A percentile compares a stretch with the other conserved stretches of the same genome.
Conservation (phyloP, 2,888 invertebrate species). For the Clunio marinus region DNA sequence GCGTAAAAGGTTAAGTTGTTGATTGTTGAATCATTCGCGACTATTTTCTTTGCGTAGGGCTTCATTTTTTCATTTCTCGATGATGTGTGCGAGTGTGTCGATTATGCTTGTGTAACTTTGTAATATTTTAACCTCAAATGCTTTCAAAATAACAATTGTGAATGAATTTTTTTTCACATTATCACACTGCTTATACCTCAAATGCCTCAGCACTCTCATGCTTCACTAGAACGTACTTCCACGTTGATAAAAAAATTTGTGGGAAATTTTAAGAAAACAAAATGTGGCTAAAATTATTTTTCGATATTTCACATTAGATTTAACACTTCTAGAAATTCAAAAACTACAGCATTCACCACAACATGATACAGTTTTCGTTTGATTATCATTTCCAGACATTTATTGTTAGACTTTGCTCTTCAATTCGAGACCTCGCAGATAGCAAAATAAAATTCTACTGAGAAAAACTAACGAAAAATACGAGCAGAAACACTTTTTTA, state of each 20-base stretch:
- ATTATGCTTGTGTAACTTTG: not conserved
- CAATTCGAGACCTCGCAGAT: slow-evolving; percentile 9
- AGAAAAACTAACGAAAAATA: slow-evolving; percentile 23
- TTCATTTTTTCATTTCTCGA: slow-evolving; percentile 5
- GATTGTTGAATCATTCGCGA: slow-evolving; percentile 58
- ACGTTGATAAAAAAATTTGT: not conserved
- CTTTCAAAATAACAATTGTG: too few species aligned
- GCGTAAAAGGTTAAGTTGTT: slow-evolving; percentile 33
- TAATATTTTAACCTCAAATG: too few species aligned
- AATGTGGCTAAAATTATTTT: not conserved
- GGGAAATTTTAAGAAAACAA: not conserved
- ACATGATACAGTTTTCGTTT: slow-evolving; percentile 10
- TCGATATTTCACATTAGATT: not conserved
- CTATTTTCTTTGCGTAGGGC: slow-evolving; percentile 38
- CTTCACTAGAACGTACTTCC: too few species aligned
- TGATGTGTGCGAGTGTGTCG: too few species aligned
- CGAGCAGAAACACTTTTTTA: slow-evolving; percentile 27
- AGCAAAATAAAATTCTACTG: not conserved
- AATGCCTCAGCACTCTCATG: too few species aligned
- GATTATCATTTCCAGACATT: slow-evolving; percentile 20
- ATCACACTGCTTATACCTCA: too few species aligned
- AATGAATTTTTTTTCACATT: too few species aligned
- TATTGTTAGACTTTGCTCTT: not conserved
- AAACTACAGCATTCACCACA: not conserved
- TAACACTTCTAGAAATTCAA: not conserved